These are phyloP conservation scores for Todiramphus saurophagus DNA, from an alignment of 2,113 vertebrate species.

Conservation along the genomic window DNA sequence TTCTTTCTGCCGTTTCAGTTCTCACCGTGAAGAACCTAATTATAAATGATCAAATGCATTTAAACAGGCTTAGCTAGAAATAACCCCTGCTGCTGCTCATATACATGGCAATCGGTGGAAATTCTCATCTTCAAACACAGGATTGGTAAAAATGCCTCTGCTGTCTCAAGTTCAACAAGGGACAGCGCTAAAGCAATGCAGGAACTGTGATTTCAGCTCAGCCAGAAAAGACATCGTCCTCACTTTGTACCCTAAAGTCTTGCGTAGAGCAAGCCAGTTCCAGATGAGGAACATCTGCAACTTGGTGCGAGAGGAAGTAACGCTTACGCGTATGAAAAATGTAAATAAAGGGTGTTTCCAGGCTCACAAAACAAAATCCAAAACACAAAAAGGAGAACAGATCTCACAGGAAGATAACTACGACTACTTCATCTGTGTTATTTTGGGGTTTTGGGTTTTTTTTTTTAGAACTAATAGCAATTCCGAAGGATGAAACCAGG, in stretches of 20 bases:
- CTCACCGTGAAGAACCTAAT: background rate
- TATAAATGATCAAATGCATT: background rate
- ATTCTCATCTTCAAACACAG: background rate
- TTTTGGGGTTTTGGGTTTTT: background rate
- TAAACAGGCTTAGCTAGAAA: background rate
- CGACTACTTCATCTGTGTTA: background rate
- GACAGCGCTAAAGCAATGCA: background rate
- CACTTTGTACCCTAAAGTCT: background rate
- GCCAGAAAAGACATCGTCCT: background rate
- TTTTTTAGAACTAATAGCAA: background rate
- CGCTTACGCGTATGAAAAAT: background rate
- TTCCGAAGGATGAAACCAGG: background rate
- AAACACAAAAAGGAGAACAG: background rate
- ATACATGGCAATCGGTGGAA: background rate
- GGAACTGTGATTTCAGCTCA: background rate
- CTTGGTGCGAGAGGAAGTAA: background rate
- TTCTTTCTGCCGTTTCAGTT: background rate
- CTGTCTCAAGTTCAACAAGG: background rate
- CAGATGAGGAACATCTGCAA: background rate
- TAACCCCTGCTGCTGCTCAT: background rate
- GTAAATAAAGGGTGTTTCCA: background rate
- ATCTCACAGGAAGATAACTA: background rate
- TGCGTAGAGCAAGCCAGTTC: accelerated
- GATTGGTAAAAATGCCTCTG: background rate
- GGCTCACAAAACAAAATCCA: background rate